Conservation (phyloP, 2,113 vertebrate genomes). For the Parus major region DNA sequence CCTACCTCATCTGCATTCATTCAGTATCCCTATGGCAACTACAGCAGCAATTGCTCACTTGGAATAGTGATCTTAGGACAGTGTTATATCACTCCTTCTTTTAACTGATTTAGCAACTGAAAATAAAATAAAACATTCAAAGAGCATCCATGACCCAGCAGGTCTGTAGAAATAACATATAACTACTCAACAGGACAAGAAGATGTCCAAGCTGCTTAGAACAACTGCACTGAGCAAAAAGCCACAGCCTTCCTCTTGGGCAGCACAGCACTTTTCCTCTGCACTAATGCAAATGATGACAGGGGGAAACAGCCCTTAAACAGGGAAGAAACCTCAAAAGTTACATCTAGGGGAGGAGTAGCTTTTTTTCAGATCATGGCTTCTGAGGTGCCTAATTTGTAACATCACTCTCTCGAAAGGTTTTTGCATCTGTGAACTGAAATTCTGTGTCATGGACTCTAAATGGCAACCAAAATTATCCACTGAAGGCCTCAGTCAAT, state of each 20-base stretch:
- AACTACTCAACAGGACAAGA: background rate
- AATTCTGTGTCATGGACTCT: background rate
- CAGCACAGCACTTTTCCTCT: background rate
- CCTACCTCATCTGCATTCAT: slow-evolving; percentile 25
- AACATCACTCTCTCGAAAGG: background rate
- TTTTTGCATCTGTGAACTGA: slow-evolving; percentile 1
- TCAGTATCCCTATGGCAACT: slow-evolving; percentile 58
- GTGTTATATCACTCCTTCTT: background rate
- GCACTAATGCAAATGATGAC: background rate
- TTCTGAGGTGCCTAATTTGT: slow-evolving; percentile 17
- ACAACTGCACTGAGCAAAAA: background rate
- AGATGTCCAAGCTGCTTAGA: background rate
- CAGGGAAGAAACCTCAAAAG: slow-evolving; percentile 2
- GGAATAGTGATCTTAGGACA: slow-evolving; percentile 28
- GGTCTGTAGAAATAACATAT: background rate
- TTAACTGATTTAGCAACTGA: background rate
- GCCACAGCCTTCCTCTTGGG: background rate
- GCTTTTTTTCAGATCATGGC: slow-evolving; percentile 10
- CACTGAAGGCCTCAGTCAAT: background rate
- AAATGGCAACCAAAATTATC: background rate
- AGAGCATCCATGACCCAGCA: background rate
- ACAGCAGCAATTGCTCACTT: slow-evolving; percentile 42
- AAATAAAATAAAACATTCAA: background rate
- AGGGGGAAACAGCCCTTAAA: background rate
- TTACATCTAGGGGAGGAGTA: background rate